Percentiles rank a stretch among this genome's conserved stretches.
phyloP scores from a whole-genome alignment of 37 sponge, comb jelly and placozoan genomes.

The Spongilla lacustris region DNA sequence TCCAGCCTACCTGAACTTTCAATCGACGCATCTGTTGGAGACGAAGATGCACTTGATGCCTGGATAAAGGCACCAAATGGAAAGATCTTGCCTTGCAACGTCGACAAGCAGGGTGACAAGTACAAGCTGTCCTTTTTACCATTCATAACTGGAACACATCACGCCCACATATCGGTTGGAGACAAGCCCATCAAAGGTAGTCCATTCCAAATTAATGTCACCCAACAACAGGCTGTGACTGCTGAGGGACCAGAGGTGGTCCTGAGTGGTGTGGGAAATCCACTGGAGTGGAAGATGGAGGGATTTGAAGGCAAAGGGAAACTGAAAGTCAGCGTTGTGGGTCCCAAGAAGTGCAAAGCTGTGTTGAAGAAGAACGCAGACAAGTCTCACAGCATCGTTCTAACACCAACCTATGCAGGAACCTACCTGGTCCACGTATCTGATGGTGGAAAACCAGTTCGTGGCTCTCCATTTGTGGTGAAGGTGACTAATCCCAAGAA shows the following conservation, averaged over 20 bases:
- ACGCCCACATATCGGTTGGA: neutral
- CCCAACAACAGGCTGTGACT: neutral
- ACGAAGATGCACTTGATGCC: neutral
- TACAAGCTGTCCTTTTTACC: neutral
- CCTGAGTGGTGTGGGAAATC: neutral
- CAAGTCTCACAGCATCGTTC: neutral
- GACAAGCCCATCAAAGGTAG: neutral
- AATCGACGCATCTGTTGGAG: neutral
- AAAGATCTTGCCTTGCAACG: neutral
- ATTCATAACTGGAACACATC: neutral
- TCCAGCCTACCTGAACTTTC: neutral
- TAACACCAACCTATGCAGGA: neutral
- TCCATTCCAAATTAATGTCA: neutral
- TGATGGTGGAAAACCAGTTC: constrained; percentile 19
- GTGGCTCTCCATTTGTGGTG: constrained; percentile 31
- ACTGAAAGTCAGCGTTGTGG: neutral
- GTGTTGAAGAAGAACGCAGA: neutral
- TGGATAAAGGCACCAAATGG: neutral
- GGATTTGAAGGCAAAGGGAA: neutral
- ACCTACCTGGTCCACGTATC: neutral
- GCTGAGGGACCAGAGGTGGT: neutral
- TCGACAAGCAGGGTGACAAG: neutral
- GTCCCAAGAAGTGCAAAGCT: neutral
- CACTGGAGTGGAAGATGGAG: neutral
- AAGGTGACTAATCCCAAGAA: constrained; percentile 9